phyloP scores from a whole-genome alignment of 2,888 invertebrate species.

The Carcina quercana region DNA sequence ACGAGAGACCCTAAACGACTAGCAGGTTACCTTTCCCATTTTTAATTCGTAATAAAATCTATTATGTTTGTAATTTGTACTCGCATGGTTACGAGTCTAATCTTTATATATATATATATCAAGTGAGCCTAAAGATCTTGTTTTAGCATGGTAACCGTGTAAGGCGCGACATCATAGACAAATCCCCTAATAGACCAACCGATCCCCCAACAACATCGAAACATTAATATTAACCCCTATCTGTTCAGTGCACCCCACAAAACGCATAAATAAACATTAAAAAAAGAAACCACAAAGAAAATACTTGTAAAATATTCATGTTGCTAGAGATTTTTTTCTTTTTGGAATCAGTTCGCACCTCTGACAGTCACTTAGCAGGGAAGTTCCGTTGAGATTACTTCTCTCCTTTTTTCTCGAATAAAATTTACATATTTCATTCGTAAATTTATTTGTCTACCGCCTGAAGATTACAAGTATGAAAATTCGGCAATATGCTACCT shows the following conservation, averaged over 20 bases:
- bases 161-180: slow-evolving; percentile 4
- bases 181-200: slow-evolving; percentile 8
- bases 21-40: too few relatives aligned
- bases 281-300: slow-evolving; percentile 47
- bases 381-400: slow-evolving; percentile 26
- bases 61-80: too few relatives aligned
- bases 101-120: too few relatives aligned
- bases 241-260: slow-evolving; percentile 28
- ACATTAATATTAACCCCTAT: slow-evolving; percentile 50
- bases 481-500: slow-evolving; percentile 37
- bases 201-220: slow-evolving; percentile 23
- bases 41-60: too few relatives aligned
- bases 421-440: slow-evolving; percentile 56
- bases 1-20: too few relatives aligned
- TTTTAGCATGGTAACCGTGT: too few relatives aligned
- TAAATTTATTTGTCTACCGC: slow-evolving; percentile 39
- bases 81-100: too few relatives aligned
- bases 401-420: slow-evolving; percentile 32
- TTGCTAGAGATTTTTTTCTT: slow-evolving; percentile 26
- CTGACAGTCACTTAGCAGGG: slow-evolving; percentile 31
- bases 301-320: slow-evolving; percentile 55
- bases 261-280: slow-evolving; percentile 56
- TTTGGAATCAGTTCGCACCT: slow-evolving; percentile 40
- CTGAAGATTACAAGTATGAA: slow-evolving; percentile 52
- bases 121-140: too few relatives aligned